Conservation (phyloP, 1,140 invertebrate genomes). For the Caenorhabditis briggsae region DNA sequence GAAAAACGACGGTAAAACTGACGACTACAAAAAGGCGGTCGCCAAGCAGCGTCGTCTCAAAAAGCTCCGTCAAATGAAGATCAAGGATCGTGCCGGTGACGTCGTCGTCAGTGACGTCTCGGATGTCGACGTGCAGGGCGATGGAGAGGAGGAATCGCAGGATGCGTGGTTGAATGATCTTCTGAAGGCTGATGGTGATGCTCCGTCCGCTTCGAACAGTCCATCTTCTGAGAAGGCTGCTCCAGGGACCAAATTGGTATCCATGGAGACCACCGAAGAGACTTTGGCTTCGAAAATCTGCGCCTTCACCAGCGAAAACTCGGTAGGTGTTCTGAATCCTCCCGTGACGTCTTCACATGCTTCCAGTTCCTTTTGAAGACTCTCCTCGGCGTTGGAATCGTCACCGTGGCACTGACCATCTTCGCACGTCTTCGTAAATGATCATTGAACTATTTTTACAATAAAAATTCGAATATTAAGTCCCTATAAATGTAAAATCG, state of each 20-base stretch:
- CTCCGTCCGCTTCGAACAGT: background rate
- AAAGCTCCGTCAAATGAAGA: constrained; percentile 10
- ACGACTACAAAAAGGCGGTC: constrained; percentile 13
- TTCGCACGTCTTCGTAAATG: constrained; percentile 47
- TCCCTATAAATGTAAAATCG: too few relatives aligned
- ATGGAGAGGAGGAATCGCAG: constrained; percentile 32
- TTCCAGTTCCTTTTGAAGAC: constrained; percentile 43
- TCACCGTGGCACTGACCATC: constrained; percentile 13
- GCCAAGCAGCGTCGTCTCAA: constrained; percentile 20
- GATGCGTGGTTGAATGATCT: constrained; percentile 40
- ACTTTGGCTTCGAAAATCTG: background rate
- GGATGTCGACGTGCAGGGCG: constrained; percentile 11
- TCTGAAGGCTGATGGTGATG: constrained; percentile 12
- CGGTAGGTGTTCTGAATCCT: constrained; percentile 5
- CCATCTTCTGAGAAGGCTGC: background rate
- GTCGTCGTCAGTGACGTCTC: constrained; percentile 31
- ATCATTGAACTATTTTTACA: background rate
- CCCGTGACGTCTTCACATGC: too few relatives aligned
- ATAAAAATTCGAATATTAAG: too few relatives aligned
- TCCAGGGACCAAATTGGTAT: background rate
- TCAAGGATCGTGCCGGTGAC: constrained; percentile 13
- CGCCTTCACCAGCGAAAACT: background rate
- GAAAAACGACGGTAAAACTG: constrained; percentile 15
- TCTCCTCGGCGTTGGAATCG: constrained; percentile 35
- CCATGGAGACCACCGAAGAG: constrained; percentile 31